Percentiles rank a stretch among this genome's conserved stretches.
These are phyloP conservation scores for Plusia festucae DNA, from an alignment of 2,888 invertebrate species.

Conservation along the genomic window DNA sequence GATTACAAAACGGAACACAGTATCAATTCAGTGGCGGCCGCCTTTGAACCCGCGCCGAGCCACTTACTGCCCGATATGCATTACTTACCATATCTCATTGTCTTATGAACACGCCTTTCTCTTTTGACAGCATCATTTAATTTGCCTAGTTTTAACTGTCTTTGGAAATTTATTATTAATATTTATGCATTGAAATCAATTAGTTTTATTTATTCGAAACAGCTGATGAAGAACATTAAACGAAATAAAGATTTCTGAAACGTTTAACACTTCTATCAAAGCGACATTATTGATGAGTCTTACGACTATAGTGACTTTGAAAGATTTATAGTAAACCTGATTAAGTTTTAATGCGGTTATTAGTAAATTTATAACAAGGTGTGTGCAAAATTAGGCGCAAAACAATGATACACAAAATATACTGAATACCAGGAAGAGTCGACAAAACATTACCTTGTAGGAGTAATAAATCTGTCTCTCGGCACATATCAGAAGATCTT, in stretches of 20 bases:
- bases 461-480: constrained; percentile 84
- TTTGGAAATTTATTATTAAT: not conserved
- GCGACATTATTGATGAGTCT: constrained; percentile 32
- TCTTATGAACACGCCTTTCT: constrained; percentile 51
- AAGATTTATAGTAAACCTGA: constrained; percentile 50
- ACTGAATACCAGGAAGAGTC: constrained; percentile 74
- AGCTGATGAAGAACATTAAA: not conserved
- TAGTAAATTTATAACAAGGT: constrained; percentile 46
- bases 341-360: constrained; percentile 30
- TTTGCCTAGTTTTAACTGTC: not conserved
- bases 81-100: constrained; percentile 51
- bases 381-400: constrained; percentile 65
- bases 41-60: constrained; percentile 67
- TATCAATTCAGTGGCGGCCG: constrained; percentile 74
- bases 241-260: constrained; percentile 6
- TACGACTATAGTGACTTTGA: constrained; percentile 23
- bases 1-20: constrained; percentile 80
- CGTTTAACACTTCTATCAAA: constrained; percentile 16
- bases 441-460: constrained; percentile 78
- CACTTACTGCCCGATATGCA: constrained; percentile 61
- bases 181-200: constrained; percentile 5
- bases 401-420: constrained; percentile 67
- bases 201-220: not conserved
- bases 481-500: constrained; percentile 78
- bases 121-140: constrained; percentile 37